phyloP scores from a whole-genome alignment of 2,888 invertebrate genomes.

The Lordiphosa andalusiaca region DNA sequence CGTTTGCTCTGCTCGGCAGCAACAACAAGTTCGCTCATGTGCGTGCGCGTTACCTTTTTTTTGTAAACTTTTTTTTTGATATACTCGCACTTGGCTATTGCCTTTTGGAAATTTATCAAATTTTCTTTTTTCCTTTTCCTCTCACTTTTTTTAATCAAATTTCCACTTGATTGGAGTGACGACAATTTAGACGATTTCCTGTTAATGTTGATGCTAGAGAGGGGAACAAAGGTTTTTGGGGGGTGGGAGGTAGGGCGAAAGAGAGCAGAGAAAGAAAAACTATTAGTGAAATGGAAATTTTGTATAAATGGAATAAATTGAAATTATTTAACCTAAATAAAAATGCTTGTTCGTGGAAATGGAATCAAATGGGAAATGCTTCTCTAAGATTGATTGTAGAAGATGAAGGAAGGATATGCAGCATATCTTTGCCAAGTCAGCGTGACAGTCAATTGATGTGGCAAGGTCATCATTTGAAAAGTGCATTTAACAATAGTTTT shows the following conservation, averaged over 20 bases:
- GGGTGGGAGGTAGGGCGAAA: not conserved
- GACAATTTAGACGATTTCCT: conserved; percentile 68
- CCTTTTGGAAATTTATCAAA: conserved; percentile 65
- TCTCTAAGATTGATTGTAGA: too few species aligned
- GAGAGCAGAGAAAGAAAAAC: conserved; percentile 3
- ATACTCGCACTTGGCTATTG: conserved; percentile 46
- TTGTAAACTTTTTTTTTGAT: conserved; percentile 47
- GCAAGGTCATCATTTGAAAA: too few species aligned
- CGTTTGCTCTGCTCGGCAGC: conserved; percentile 46
- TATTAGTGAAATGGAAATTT: conserved; percentile 1
- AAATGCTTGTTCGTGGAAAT: too few species aligned
- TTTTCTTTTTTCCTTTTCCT: conserved; percentile 35
- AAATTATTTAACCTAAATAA: not conserved
- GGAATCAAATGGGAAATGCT: too few species aligned
- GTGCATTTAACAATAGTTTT: too few species aligned
- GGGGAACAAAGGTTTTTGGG: too few species aligned
- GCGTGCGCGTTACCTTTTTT: conserved; percentile 70
- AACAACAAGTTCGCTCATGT: conserved; percentile 57
- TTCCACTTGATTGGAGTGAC: conserved; percentile 74
- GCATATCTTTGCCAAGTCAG: too few species aligned
- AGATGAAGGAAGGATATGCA: too few species aligned
- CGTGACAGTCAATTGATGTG: too few species aligned
- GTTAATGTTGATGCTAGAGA: conserved; percentile 38
- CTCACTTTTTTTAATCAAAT: conserved; percentile 64
- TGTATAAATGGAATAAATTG: not conserved